Evolutionary conservation across 2,888 invertebrate species (phyloP).

Genomic region (Agonopterix alstromeriana): DNA sequence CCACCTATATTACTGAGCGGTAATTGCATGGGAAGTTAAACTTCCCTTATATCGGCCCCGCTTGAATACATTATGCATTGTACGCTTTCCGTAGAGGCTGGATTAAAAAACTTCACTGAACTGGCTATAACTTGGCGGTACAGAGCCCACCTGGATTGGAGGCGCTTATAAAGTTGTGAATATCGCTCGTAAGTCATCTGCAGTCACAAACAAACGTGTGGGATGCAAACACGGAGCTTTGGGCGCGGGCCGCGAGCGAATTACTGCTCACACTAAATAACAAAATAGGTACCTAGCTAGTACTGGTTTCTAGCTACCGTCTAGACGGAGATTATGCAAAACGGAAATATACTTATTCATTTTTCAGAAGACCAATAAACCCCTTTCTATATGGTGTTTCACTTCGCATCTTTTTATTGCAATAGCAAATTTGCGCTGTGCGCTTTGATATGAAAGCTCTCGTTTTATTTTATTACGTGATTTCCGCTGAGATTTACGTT

Average conservation of each 20-base stretch:
- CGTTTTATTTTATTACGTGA: slow-evolving; percentile 51
- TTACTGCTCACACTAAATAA: slow-evolving; percentile 29
- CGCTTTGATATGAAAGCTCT: slow-evolving; percentile 42
- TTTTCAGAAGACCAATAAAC: slow-evolving; percentile 25
- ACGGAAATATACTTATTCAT: slow-evolving; percentile 55
- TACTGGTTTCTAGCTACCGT: slow-evolving; percentile 54
- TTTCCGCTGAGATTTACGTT: slow-evolving; percentile 34
- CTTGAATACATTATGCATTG: not conserved
- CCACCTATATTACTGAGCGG: too few species aligned
- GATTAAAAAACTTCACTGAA: slow-evolving; percentile 26
- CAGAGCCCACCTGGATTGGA: slow-evolving; percentile 34
- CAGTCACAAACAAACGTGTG: slow-evolving; percentile 42
- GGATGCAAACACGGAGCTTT: slow-evolving; percentile 37
- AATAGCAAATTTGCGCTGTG: slow-evolving; percentile 45
- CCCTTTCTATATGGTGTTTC: slow-evolving; percentile 17
- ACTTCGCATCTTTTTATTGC: slow-evolving; percentile 42
- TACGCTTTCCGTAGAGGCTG: slow-evolving; percentile 15
- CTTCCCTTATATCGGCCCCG: too few species aligned
- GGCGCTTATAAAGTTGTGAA: slow-evolving; percentile 41
- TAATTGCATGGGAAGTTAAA: too few species aligned
- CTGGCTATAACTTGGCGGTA: slow-evolving; percentile 17
- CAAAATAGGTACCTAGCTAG: slow-evolving; percentile 23
- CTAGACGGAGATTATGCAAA: slow-evolving; percentile 72
- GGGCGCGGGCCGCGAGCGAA: slow-evolving; percentile 16
- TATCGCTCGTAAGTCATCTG: slow-evolving; percentile 45